These are phyloP conservation scores for Bedellia somnulentella DNA, from an alignment of 2,888 invertebrate genomes.

Conservation along the genomic window DNA sequence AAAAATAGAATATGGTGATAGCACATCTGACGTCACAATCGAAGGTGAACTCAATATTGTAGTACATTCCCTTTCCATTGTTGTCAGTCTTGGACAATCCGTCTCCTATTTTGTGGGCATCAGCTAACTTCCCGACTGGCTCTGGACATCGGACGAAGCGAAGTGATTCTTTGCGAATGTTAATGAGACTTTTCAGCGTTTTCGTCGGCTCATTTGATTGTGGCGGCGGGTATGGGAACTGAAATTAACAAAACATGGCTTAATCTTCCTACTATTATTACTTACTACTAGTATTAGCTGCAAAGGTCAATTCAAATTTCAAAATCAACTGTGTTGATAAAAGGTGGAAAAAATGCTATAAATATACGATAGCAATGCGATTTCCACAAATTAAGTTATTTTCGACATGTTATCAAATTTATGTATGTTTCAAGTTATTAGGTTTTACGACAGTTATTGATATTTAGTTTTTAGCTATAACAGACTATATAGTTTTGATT, in stretches of 20 bases:
- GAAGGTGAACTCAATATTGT: slow-evolving; percentile 96
- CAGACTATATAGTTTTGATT: too few relatives aligned
- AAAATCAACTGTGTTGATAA: too few relatives aligned
- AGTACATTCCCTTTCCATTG: slow-evolving; percentile 68
- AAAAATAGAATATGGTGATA: slow-evolving; percentile 94
- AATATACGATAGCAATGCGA: too few relatives aligned
- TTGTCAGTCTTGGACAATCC: slow-evolving; percentile 58
- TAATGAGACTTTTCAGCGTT: slow-evolving; percentile 92
- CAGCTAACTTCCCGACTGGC: slow-evolving; percentile 61
- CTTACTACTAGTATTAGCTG: too few relatives aligned
- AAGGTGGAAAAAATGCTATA: too few relatives aligned
- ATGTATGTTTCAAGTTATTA: too few relatives aligned
- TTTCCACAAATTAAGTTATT: too few relatives aligned
- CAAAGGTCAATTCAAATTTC: neutral
- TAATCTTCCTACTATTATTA: too few relatives aligned
- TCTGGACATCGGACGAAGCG: slow-evolving; percentile 80
- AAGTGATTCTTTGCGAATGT: slow-evolving; percentile 95
- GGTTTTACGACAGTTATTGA: too few relatives aligned
- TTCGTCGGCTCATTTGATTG: slow-evolving; percentile 97
- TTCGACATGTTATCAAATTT: too few relatives aligned
- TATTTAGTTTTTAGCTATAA: too few relatives aligned
- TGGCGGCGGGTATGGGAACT: slow-evolving; percentile 97
- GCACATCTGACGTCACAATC: slow-evolving; percentile 94
- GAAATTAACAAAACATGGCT: slow-evolving; percentile 25
- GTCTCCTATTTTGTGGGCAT: slow-evolving; percentile 51